Percentiles rank a stretch among this genome's conserved stretches.
Evolutionary conservation across 2,797 vertebrate genomes (phyloP).

Genomic region (Rhinogobio ventralis): DNA sequence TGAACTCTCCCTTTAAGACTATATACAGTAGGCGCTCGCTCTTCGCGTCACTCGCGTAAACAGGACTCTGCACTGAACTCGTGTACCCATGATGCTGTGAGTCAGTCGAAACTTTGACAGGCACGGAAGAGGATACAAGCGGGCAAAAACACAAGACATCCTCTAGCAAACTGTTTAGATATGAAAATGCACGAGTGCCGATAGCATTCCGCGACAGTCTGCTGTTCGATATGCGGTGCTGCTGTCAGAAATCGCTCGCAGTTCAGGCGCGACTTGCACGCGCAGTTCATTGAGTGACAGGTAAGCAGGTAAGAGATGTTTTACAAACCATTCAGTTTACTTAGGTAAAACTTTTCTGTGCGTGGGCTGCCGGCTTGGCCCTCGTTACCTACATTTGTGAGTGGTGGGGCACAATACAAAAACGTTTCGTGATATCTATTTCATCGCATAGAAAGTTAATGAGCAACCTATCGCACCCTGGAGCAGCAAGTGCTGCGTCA

Average conservation of each 20-base stretch:
- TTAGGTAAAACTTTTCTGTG: not conserved
- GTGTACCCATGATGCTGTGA: slow-evolving; percentile 53
- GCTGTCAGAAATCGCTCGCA: not conserved
- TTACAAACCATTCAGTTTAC: not conserved
- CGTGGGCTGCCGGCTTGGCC: not conserved
- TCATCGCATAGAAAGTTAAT: slow-evolving; percentile 23
- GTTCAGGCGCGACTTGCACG: slow-evolving; percentile 9
- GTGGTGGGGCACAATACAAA: not conserved
- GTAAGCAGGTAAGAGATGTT: slow-evolving; percentile 23
- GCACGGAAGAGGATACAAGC: slow-evolving; percentile 32
- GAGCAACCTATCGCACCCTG: slow-evolving; percentile 1
- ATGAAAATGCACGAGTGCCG: not conserved
- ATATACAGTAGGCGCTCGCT: not conserved
- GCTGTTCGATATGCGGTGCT: slow-evolving; percentile 3
- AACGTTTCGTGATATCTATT: not conserved
- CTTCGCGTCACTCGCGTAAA: not conserved
- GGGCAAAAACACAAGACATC: not conserved
- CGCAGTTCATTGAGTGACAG: slow-evolving; percentile 18
- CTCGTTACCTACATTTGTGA: not conserved
- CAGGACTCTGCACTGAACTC: slow-evolving; percentile 45
- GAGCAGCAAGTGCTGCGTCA: not conserved
- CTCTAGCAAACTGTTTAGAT: not conserved
- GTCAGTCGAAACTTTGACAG: slow-evolving; percentile 33
- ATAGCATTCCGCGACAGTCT: not conserved
- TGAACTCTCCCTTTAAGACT: not conserved